Conservation (phyloP, 2,113 vertebrate genomes). For the Fukomys damarensis region DNA sequence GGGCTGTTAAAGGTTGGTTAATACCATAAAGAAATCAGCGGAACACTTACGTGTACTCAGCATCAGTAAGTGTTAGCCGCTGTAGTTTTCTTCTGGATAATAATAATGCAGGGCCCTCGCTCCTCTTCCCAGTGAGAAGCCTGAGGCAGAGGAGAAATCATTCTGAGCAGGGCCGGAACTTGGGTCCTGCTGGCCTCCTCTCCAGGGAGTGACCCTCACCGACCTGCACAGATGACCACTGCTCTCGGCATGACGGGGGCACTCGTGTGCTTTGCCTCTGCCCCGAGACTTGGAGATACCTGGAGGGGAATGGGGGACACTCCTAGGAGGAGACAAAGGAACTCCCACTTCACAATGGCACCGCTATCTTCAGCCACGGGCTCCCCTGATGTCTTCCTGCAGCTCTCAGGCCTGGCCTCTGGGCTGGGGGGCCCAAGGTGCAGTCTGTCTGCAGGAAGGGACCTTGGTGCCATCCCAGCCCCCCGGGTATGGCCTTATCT, state of each 20-base stretch:
- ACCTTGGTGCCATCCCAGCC: rapidly evolving
- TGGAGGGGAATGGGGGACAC: neutral
- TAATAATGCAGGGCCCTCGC: rapidly evolving
- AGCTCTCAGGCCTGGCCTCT: neutral
- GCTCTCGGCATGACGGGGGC: neutral
- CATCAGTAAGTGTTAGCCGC: neutral
- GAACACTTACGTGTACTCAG: neutral
- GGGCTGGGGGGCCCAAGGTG: neutral
- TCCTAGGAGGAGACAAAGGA: neutral
- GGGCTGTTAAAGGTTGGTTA: neutral
- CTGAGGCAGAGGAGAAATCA: neutral
- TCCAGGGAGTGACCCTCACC: neutral
- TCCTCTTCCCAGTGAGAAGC: neutral
- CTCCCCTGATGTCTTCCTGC: too few relatives aligned
- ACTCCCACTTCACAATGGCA: neutral
- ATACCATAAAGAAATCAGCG: neutral
- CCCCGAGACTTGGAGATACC: neutral
- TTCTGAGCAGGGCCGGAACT: neutral
- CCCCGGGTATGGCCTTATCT: rapidly evolving
- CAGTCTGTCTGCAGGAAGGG: neutral
- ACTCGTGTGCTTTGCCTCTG: neutral
- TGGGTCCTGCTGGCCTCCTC: neutral
- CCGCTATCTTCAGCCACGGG: neutral
- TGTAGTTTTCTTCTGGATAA: neutral
- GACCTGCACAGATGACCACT: neutral